Conservation (phyloP, 2,888 invertebrate species). For the Drosophila pullipes region DNA sequence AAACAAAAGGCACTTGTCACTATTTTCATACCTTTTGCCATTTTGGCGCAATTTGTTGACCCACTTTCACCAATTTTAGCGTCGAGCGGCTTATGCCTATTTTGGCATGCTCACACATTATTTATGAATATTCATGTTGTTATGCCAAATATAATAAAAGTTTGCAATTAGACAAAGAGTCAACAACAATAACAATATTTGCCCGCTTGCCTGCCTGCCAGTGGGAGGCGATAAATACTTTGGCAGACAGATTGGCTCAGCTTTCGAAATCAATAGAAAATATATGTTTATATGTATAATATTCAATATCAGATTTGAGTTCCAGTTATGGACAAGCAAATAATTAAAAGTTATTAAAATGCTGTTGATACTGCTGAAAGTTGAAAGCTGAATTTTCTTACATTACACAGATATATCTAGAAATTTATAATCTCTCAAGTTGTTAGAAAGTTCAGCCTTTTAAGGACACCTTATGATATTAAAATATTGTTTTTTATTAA, state of each 20-base stretch:
- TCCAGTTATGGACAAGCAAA: slow-evolving; percentile 39
- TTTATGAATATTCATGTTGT: slow-evolving; percentile 59
- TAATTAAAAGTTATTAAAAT: slow-evolving; percentile 11
- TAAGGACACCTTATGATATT: not conserved
- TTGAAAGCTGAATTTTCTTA: not conserved
- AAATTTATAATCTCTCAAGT: not conserved
- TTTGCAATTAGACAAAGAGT: slow-evolving; percentile 63
- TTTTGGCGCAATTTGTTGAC: slow-evolving; percentile 64
- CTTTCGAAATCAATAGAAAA: slow-evolving; percentile 41
- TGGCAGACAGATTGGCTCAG: slow-evolving; percentile 46
- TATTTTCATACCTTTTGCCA: slow-evolving; percentile 19
- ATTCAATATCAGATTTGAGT: slow-evolving; percentile 41
- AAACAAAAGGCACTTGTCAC: slow-evolving; percentile 49
- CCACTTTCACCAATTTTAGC: slow-evolving; percentile 66
- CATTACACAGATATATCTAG: not conserved
- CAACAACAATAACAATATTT: slow-evolving; percentile 22
- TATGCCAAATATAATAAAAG: slow-evolving; percentile 54
- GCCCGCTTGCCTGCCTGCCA: slow-evolving; percentile 6
- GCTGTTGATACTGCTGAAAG: not conserved
- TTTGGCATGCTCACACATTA: slow-evolving; percentile 53
- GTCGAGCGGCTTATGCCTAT: slow-evolving; percentile 70
- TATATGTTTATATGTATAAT: not conserved
- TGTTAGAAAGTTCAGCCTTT: not conserved
- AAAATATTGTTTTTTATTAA: not conserved
- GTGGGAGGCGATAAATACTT: slow-evolving; percentile 54